Base-by-base conservation (phyloP, 2,888 invertebrate genomes). In the Plagiodera versicolora region DNA sequence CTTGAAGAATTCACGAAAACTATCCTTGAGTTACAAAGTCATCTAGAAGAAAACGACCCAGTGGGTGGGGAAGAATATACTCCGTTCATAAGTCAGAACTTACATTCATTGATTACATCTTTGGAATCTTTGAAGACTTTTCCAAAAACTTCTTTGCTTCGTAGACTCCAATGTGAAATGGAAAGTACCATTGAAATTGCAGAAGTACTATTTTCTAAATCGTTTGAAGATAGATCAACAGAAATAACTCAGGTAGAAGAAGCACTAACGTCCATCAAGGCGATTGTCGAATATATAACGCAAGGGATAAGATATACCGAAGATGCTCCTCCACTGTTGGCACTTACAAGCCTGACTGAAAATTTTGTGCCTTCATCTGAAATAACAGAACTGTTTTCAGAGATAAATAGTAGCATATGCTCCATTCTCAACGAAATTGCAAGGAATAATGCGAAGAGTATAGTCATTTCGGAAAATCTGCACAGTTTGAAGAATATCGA, bases 1-100 rank as follows among this genome's bases (percentile, higher is more conserved):
- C 32, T 70, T 17, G 52, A 55, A 2, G 63, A 68, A 55, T 61
- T 70, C 39, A 58, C 56, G 1, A 60, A 53, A 46, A 55, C 62
- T 16, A 68, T 69, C 11, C 24, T 64, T n/a, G 65, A 67, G 52
- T 16, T 61, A n/a, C 51, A 63, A 28, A 54, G 53, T 8, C 53
- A 57, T 32, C 30, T 51, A 1, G 54, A 52, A 9, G 60, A 58
- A 32, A 55, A 30, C 24, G 1, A 19, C 9, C 17, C 20, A 14
- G 45, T 18, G 16, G 10, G 32, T 9, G 3, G 0, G 24, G 28
- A 60, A 39, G 17, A 16, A 19, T 39, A 14, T 14, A 39, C 39
- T 14, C 2, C 39, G 3, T 46, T 16, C 24, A 16, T 14, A 1
- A 57, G 24, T 35, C n/a, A 51, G 30, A 48, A 61, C 8, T 54